Evolutionary conservation across 2,888 invertebrate genomes (phyloP), one percentile per base, ranked within the genome.

Genomic region (Phania funesta): DNA sequence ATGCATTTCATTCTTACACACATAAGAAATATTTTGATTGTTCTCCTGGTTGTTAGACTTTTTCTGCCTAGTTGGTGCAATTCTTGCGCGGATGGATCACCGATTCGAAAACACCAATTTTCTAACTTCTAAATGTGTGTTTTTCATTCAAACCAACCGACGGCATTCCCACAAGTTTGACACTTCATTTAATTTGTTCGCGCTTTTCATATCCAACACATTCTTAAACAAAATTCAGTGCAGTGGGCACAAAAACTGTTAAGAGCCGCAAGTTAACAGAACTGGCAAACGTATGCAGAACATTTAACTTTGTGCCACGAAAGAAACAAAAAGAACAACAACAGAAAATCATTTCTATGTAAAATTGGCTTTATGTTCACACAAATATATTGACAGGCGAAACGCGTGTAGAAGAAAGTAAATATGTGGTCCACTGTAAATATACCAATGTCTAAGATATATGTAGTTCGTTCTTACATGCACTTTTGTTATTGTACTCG

Each of bases 211-310:
- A 16, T 29, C 26, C 22, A 26, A 52, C n/a, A 52, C 16, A 32
- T 29, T 9, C 54, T 18, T 32, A 54, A 56, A 6, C 0, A 54
- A 4, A 3, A n/a, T 38, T 18, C 20, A 38, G 18, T 13, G n/a
- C 20, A 64, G 8, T 29, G n/a, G 44, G 26, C 32, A 44, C 32
- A 68, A 18, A 48, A 65, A 52, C 29, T 32, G 46, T 24, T 46
- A 16, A 24, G 24, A 56, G 54, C 11, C 20, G 16, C 56, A 11
- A 46, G 48, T 38, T 48, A 60, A 35, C n/a, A n/a, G n/a, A n/a
- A n/a, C 26, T 58, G 58, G 18, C 46, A 18, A 60, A 50, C 38
- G 50, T 62, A 41, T 73, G 56, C 32, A 56, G n/a, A 44, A 44
- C 54, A 56, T 3, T 2, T 16, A 58, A 35, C 24, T 32, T 68